Evolutionary conservation across 2,113 vertebrate species (phyloP), one percentile per base, ranked within the genome.

Genomic region (Orientallactaga bullata): DNA sequence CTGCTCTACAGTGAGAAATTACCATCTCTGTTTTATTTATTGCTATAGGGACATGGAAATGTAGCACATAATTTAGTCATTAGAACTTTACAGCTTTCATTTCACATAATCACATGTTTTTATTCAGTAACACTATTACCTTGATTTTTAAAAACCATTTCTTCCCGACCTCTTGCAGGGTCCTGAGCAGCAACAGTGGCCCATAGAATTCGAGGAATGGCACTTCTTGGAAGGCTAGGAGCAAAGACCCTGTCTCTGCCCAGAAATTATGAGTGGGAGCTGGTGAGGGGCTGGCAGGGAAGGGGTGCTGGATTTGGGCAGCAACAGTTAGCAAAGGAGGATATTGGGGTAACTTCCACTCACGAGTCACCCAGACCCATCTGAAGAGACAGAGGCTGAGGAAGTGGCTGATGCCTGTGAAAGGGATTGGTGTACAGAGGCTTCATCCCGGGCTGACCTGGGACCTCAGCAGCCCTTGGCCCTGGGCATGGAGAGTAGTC

Each of bases 121-220:
- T 90, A 88, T 84, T 96, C 87, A 92, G 76, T 86, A 16, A n/a
- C 96, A 95, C 96, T 87, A 30, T 61, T 30, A 78, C 51, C 86
- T 10, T 61, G 65, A 94, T 37, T n/a, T 21, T 60, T 95, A 63
- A 97, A 96, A 91, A 63, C 74, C 28, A 80, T 77, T 97, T 39
- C 96, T 91, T 97, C 87, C 95, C 97, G 97, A 81, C 90, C 97
- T 96, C 94, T 85, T 97, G 96, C 97, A 99, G 99, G 97, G 98
- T 98, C 97, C 98, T 99, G 97, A 99, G 98, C 88, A 98, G 99
- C 96, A 99, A 99, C 98, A 99, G 99, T 98, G 99, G 99, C 97
- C 98, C 98, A 7, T 93, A 98, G 98, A 98, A 99, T 60, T 97
- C 98, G 91, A 42, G 99, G 99, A 88, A 97, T 98, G 95, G 97